Percentiles rank a stretch among this genome's conserved stretches.
Evolutionary conservation across 2,888 invertebrate species (phyloP).

Genomic region (Hirtodrosophila duncani): DNA sequence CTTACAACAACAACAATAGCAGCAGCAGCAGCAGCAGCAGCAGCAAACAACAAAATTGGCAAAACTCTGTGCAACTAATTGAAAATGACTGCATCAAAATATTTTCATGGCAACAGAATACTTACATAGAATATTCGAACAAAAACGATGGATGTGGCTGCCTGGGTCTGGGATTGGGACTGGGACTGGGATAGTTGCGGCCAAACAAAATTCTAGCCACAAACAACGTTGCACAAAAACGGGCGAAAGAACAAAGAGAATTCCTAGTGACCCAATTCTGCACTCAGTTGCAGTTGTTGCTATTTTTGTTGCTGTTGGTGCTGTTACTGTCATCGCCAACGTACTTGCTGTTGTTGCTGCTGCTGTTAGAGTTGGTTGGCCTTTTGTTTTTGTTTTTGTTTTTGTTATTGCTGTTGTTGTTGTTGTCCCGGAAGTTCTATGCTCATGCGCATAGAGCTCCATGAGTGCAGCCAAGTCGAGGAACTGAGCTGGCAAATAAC

Average conservation of each 20-base stretch:
- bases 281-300: neutral
- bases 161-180: too few relatives aligned
- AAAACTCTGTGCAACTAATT: slow-evolving; percentile 54
- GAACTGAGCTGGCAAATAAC: slow-evolving; percentile 65
- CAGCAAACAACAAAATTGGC: slow-evolving; percentile 29
- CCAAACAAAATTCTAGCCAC: too few relatives aligned
- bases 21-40: too few relatives aligned
- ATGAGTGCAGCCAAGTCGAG: slow-evolving; percentile 35
- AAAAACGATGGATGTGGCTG: too few relatives aligned
- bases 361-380: slow-evolving; percentile 18
- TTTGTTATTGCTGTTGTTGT: slow-evolving; percentile 18
- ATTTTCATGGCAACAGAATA: slow-evolving; percentile 38
- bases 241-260: too few relatives aligned
- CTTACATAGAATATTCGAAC: too few relatives aligned
- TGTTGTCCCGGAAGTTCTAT: slow-evolving; percentile 30
- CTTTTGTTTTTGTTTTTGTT: slow-evolving; percentile 8
- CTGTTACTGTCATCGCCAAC: too few relatives aligned
- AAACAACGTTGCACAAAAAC: too few relatives aligned
- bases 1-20: too few relatives aligned
- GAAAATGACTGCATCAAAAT: slow-evolving; percentile 60
- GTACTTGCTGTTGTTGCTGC: slow-evolving; percentile 32
- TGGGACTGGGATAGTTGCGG: too few relatives aligned
- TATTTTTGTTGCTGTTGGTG: slow-evolving; percentile 31
- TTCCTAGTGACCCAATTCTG: too few relatives aligned
- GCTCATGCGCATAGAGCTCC: slow-evolving; percentile 58